Evolutionary conservation across 2,797 vertebrate species (phyloP), one percentile per base, ranked within the genome.

Genomic region (Sebastes iracundus): DNA sequence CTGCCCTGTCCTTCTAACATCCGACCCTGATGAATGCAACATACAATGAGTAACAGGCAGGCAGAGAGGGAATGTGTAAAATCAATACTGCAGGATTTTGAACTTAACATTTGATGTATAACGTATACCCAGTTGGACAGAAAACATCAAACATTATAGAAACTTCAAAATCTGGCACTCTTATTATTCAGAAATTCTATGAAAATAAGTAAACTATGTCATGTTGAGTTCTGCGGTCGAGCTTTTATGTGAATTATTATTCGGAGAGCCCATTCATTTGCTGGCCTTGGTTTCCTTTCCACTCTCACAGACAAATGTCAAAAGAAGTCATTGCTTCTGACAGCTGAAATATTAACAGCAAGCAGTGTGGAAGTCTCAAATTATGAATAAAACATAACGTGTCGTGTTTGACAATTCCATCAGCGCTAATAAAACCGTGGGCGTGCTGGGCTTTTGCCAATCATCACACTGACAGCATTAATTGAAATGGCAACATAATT

Each of bases 401-500:
- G 85, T 89, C 72, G 79, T 90, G 89, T 93, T 93, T 92, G 92
- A 95, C 93, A 91, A 92, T 93, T 92, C 92, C 93, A 94, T 94
- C 90, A 84, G 81, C 77, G 84, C 87, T 94, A 92, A 94, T 94
- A 93, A 94, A 94, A 93, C 80, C 75, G 77, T 20, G 72, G 90
- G 80, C 64, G 70, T 85, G 69, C 87, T 82, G 86, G 77, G 86
- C 86, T 83, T 91, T 94, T 75, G 87, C 90, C 92, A 91, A 90
- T 93, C 92, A 83, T 85, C 87, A 78, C 78, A 84, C 89, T 92
- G 93, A 91, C 89, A 87, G 87, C 84, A 90, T 93, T 95, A 94
- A 95, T 95, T 95, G 91, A 94, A 94, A 93, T 89, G 88, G 84
- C 90, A 88, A 88, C 91, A 86, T 93, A 92, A 95, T 96, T 95